Evolutionary conservation across 2,113 vertebrate genomes (phyloP), one percentile per base, ranked within the genome.

Genomic region (Saguinus imperator): DNA sequence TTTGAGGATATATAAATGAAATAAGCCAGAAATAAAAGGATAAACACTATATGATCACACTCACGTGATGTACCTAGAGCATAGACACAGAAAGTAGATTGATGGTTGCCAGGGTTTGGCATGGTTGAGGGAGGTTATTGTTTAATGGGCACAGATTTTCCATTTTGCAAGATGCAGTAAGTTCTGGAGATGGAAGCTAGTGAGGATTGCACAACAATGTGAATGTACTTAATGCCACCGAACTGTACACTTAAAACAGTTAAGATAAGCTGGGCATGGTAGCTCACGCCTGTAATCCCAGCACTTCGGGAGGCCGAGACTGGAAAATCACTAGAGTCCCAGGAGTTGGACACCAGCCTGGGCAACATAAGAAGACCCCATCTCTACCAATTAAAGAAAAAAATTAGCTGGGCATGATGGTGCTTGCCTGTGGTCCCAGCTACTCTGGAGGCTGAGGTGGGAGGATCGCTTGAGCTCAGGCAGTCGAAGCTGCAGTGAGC

Each of bases 121-220:
- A 0, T 64, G 18, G 20, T n/a, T n/a, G 32, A 8, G 2, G 16
- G 12, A 4, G 68, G 8, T 27, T 48, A 50, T 35, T 80, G 12
- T 70, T 55, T 10, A 29, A 13, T 8, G 68, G n/a, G 81, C 27
- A 25, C 40, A 85, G 52, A 52, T 55, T 29, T 88, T 20, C 57
- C 16, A 1, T 4, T 73, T 37, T n/a, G 35, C 17, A 40, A 13
- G 40, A 3, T 8, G 14, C 40, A 6, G 35, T 35, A 66, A 2
- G 50, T 45, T 79, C 8, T 45, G 45, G 20, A 48, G n/a, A 14
- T 5, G 13, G 1, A 20, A 1, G 23, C 27, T 12, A 35, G 14
- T 4, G 72, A n/a, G 0, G 16, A 8, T 0, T 1, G 17, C 0
- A 8, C 0, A 25, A 3, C 35, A 1, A 16, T 6, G n/a, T 5